phyloP scores from a whole-genome alignment of 2,888 invertebrate species.

The Amphimallon solstitiale region DNA sequence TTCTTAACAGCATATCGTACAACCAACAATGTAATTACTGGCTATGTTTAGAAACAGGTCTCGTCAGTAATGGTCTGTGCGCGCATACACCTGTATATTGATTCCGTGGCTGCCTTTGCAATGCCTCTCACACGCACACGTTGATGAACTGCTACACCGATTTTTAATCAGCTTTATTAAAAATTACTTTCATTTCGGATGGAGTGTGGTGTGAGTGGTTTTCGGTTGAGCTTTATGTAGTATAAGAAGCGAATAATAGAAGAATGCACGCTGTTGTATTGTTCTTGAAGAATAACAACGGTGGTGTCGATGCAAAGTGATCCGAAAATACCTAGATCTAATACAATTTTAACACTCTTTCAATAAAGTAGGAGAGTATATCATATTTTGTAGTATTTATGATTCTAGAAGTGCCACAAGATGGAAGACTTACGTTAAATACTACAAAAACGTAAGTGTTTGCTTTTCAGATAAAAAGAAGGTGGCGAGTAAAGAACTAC shows the following conservation, averaged over 20 bases:
- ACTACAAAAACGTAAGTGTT: too few relatives aligned
- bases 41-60: conserved; percentile 42
- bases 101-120: conserved; percentile 38
- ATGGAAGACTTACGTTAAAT: too few relatives aligned
- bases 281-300: too few relatives aligned
- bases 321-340: too few relatives aligned
- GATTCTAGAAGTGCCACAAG: too few relatives aligned
- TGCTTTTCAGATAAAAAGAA: too few relatives aligned
- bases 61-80: conserved; percentile 45
- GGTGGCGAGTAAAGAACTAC: too few relatives aligned
- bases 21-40: conserved; percentile 45
- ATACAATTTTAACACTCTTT: too few relatives aligned
- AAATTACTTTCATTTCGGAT: conserved; percentile 1
- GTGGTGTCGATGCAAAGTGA: too few relatives aligned
- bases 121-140: conserved; percentile 1
- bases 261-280: too few relatives aligned
- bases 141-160: conserved; percentile 14
- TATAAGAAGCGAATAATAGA: neutral
- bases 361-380: too few relatives aligned
- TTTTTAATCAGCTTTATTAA: conserved; percentile 17
- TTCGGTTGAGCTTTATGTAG: neutral
- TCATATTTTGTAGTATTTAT: too few relatives aligned
- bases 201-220: neutral
- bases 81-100: conserved; percentile 47
- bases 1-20: conserved; percentile 22